Evolutionary conservation across 1,140 invertebrate genomes (phyloP), one percentile per base, ranked within the genome.

Genomic region (Brachionus koreanus): DNA sequence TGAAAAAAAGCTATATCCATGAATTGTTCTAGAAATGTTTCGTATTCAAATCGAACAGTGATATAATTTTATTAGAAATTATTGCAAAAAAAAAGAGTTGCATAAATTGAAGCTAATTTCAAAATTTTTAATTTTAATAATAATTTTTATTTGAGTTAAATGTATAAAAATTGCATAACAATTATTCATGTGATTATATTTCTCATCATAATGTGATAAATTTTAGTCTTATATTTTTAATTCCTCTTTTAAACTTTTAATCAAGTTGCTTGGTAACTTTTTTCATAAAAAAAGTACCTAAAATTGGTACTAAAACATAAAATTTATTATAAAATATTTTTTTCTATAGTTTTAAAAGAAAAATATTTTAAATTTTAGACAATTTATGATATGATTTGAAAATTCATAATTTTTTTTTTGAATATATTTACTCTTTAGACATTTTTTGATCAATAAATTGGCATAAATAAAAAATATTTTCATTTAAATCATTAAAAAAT

Each of bases 31-130:
- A 57, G 49, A 57, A 57, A 23, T 16, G 16, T 19, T 57, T 7
- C 9, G n/a, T 57, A 49, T 25, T 23, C 16, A 23, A 25, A 16
- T 6, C 49, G 19, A 57, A 5, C n/a, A 7, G 49, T 57, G 49
- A 57, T 57, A 49, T 49, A 19, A 19, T 57, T 57, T 57, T 6
- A 19, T 57, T 29, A 29, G 29, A 57, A 57, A 19, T 57, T 19
- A 57, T 57, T 57, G 49, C 49, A 57, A 19, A 57, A 57, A 57
- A 57, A 57, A 57, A 42, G n/a, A n/a, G n/a, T 16, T 57, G 49
- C 49, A 57, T 57, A 57, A 57, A 57, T 57, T 57, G 5, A 57
- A 57, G 49, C 49, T 57, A 57, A 57, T 57, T 57, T 57, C 49
- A 57, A 57, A 57, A 57, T 57, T 19, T 57, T 57, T 57, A 29